Evolutionary conservation across 2,113 vertebrate species (phyloP).

Genomic region (Hiodon tergisus): DNA sequence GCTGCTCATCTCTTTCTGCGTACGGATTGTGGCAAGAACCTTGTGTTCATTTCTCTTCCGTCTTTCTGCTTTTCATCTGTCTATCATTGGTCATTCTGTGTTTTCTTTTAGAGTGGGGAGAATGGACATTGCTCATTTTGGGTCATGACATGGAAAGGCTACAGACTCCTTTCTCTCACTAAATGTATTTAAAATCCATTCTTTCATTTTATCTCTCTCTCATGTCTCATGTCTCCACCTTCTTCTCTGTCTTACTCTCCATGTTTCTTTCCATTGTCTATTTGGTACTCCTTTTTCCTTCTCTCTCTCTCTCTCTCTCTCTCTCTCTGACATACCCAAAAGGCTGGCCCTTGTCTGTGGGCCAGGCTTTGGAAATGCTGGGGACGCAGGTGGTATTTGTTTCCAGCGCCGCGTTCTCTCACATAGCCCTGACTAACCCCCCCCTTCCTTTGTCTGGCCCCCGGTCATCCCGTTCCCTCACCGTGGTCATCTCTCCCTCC

Average conservation of each 20-base stretch:
- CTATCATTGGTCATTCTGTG: no score
- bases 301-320: conserved; percentile 4
- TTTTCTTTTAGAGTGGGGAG: no score
- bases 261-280: no score
- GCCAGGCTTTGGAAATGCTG: background rate
- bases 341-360: background rate
- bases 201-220: no score
- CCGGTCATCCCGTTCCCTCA: background rate
- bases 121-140: no score
- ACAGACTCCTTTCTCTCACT: no score
- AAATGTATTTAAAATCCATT: no score
- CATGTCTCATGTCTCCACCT: no score
- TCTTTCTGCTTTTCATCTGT: background rate
- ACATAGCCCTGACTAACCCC: background rate
- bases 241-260: no score
- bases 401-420: background rate
- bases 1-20: background rate
- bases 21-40: background rate
- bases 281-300: background rate
- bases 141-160: no score
- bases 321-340: background rate
- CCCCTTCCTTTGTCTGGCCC: background rate
- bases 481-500: background rate
- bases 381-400: background rate
- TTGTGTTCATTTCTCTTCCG: background rate